Evolutionary conservation across 2,888 invertebrate species (phyloP), one percentile per base, ranked within the genome.

Genomic region (Resseliella maxima): DNA sequence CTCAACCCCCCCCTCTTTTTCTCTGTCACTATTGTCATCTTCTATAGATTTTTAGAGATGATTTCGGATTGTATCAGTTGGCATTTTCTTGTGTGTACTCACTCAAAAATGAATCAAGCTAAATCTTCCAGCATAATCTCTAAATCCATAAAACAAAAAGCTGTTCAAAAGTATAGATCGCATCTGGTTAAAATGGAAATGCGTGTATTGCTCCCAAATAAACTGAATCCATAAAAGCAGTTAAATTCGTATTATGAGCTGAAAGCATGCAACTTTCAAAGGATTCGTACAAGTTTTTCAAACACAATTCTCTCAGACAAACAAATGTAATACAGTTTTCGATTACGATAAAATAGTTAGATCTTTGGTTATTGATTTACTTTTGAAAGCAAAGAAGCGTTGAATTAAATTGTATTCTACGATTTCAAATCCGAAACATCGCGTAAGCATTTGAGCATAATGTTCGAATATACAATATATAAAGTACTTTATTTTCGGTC

Each of bases 141-240:
- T 2, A 72, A 72, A 72, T 72, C 72, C 27, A 72, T 72, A 31
- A 72, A 72, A 72, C 31, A 72, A 72, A 72, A 72, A 27, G 1
- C n/a, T 12, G 10, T 72, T 31, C 35, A 72, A 35, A 72, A 35
- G 15, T 72, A 15, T 72, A 2, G 27, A n/a, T n/a, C 15, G 31
- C 31, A 72, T 72, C 72, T 72, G 12, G 31, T 24, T 59, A 24
- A 15, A 50, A 50, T 50, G 15, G 72, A 72, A 15, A 5, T 31
- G 31, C 72, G 12, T 72, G 15, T 35, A 35, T 15, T 72, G n/a
- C 15, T 31, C n/a, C 72, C 27, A 72, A 50, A 27, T 31, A 35
- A 31, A 72, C 35, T 15, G 18, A 72, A 72, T 72, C 72, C 31
- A 31, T n/a, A 27, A 59, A 72, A 1, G 35, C 15, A 31, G 12